Evolutionary conservation across 2,888 invertebrate genomes (phyloP).

Genomic region (Acrocyrtus sp.): DNA sequence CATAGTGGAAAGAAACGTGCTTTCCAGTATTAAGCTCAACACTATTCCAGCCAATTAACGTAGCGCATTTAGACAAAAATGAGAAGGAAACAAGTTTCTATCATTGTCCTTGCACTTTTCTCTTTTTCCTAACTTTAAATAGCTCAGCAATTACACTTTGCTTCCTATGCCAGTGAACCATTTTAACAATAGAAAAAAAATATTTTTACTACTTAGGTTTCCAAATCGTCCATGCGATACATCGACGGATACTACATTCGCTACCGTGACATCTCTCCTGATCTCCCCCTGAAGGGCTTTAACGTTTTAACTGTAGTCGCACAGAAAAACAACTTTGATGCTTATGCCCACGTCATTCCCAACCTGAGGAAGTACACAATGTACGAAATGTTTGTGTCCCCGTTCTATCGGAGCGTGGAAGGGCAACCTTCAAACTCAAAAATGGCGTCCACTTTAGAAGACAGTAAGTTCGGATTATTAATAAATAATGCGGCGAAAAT

Average conservation of each 20-base stretch:
- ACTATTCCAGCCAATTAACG: too few species aligned
- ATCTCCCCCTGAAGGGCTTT: slow-evolving; percentile 68
- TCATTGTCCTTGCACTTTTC: too few species aligned
- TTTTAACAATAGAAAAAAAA: too few species aligned
- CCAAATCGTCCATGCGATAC: slow-evolving; percentile 67
- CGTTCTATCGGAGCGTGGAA: slow-evolving; percentile 87
- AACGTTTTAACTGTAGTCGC: slow-evolving; percentile 76
- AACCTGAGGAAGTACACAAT: slow-evolving; percentile 86
- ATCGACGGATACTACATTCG: slow-evolving; percentile 79
- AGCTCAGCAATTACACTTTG: too few species aligned
- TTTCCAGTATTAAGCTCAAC: too few species aligned
- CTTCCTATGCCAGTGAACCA: too few species aligned
- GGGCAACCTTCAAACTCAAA: slow-evolving; percentile 94
- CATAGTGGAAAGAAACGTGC: too few species aligned
- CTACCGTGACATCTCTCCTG: slow-evolving; percentile 74
- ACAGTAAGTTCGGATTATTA: slow-evolving; percentile 72
- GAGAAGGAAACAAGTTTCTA: too few species aligned
- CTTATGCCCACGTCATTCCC: slow-evolving; percentile 79
- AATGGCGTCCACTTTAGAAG: slow-evolving; percentile 86
- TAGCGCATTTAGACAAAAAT: too few species aligned
- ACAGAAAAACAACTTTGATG: slow-evolving; percentile 71
- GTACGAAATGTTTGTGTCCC: slow-evolving; percentile 93
- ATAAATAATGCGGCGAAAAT: too few species aligned
- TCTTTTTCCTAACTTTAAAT: too few species aligned
- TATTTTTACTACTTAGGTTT: slow-evolving; percentile 54